phyloP scores from a whole-genome alignment of 2,888 invertebrate species.

The Plagodis pulveraria region DNA sequence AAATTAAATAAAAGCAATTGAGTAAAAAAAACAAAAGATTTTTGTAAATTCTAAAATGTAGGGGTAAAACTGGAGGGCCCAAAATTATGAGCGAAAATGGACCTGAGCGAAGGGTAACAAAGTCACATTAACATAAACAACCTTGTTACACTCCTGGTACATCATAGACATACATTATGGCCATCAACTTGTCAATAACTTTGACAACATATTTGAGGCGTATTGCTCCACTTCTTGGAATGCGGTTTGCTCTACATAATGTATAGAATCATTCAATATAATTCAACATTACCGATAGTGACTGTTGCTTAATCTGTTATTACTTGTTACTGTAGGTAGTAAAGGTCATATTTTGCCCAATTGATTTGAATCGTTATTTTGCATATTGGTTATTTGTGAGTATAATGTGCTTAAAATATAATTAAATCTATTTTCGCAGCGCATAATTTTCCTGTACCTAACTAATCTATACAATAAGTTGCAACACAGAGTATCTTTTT shows the following conservation, averaged over 20 bases:
- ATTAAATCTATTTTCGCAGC: no score
- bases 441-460: no score
- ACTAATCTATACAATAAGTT: no score
- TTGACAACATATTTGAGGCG: conserved; percentile 1
- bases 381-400: neutral
- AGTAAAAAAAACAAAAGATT: no score
- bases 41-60: no score
- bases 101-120: no score
- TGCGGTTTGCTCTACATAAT: conserved; percentile 21
- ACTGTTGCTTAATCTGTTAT: conserved; percentile 19
- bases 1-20: no score
- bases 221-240: conserved; percentile 24
- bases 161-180: conserved; percentile 10
- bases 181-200: conserved; percentile 12
- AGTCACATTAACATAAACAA: neutral
- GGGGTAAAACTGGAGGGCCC: no score
- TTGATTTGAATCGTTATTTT: conserved; percentile 11
- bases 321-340: conserved; percentile 11
- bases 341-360: conserved; percentile 24
- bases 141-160: conserved; percentile 3
- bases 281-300: conserved; percentile 16
- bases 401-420: neutral
- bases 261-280: conserved; percentile 13
- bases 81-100: no score
- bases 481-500: no score